Evolutionary conservation across 2,888 invertebrate genomes (phyloP).

Genomic region (Eremobia ochroleuca): DNA sequence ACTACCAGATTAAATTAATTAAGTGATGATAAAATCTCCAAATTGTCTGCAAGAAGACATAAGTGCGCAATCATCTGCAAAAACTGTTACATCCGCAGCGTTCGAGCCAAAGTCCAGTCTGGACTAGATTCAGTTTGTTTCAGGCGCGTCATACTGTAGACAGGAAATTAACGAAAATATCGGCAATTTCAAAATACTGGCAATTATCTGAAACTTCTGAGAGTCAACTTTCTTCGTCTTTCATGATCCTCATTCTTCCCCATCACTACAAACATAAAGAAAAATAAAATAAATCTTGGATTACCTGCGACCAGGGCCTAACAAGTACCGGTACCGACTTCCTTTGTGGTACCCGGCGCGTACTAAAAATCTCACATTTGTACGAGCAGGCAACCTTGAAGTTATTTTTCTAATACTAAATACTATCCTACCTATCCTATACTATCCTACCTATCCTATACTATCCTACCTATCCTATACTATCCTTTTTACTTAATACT

Average conservation of each 20-base stretch:
- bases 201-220: not conserved
- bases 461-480: no score
- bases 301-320: not conserved
- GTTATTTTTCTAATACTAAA: no score
- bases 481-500: no score
- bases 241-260: not conserved
- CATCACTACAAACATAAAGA: no score
- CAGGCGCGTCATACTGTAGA: not conserved
- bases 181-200: not conserved
- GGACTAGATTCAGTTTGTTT: slow-evolving; percentile 41
- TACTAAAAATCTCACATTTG: no score
- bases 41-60: slow-evolving; percentile 45
- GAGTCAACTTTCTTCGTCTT: not conserved
- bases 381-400: no score
- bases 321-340: no score
- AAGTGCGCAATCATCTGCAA: slow-evolving; percentile 58
- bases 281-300: no score
- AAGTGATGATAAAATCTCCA: slow-evolving; percentile 48
- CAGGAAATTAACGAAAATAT: not conserved
- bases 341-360: no score
- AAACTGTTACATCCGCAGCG: slow-evolving; percentile 58
- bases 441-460: no score
- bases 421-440: no score
- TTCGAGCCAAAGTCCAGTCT: slow-evolving; percentile 32
- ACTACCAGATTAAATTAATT: slow-evolving; percentile 34